These are phyloP conservation scores for Tetragonisca angustula DNA, from an alignment of 2,888 invertebrate species.

Conservation along the genomic window DNA sequence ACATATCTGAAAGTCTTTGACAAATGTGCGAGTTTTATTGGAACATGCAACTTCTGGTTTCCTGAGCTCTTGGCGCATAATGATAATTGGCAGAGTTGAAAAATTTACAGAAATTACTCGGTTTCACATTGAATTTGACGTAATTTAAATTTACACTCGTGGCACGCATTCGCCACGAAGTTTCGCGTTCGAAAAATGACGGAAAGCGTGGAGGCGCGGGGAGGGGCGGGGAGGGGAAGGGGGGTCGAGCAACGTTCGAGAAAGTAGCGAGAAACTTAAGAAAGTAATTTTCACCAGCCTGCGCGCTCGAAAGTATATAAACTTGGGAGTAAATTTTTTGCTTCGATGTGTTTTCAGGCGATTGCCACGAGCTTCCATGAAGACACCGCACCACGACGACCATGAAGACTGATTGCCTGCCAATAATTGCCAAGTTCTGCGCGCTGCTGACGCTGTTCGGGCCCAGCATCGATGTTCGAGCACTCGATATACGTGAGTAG, in stretches of 20 bases:
- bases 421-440: constrained; percentile 75
- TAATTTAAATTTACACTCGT: neutral
- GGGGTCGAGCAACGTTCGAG: neutral
- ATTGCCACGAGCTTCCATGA: constrained; percentile 77
- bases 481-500: constrained; percentile 80
- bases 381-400: constrained; percentile 76
- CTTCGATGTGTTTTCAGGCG: constrained; percentile 44
- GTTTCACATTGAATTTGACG: neutral
- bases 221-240: too few species aligned
- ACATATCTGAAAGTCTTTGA: too few species aligned
- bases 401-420: constrained; percentile 81
- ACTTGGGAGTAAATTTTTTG: constrained; percentile 27
- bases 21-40: too few species aligned
- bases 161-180: too few species aligned
- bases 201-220: neutral
- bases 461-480: constrained; percentile 71
- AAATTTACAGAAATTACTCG: neutral
- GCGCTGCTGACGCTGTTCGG: constrained; percentile 75
- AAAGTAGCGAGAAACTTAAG: constrained; percentile 2
- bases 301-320: neutral
- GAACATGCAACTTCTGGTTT: too few species aligned
- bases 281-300: constrained; percentile 12
- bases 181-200: neutral
- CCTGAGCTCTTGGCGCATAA: too few species aligned
- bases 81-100: neutral